Evolutionary conservation across 2,888 invertebrate species (phyloP), one percentile per base, ranked within the genome.

Genomic region (Caradrina kadenii): DNA sequence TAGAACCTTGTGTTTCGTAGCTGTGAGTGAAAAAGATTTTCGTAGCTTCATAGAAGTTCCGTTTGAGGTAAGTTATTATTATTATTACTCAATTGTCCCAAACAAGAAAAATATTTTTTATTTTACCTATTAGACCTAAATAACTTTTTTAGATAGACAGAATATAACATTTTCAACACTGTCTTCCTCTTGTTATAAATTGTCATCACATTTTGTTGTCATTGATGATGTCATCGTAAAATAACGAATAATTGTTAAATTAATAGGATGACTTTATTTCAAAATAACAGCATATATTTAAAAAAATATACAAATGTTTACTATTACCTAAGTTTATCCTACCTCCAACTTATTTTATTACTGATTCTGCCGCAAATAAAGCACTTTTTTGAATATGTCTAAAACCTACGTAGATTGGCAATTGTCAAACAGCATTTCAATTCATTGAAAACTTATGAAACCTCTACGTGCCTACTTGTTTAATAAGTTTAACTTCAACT

Each of bases 21-120:
- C 87, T 90, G 93, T 93, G 93, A 87, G 91, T 92, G 89, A 85
- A 86, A 87, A 83, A 85, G 84, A 87, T 85, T 86, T 82, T 86
- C 82, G 84, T 81, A 87, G 88, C 86, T 79, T 76, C 80, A 77
- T 83, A 85, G 84, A 86, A 87, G 89, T 89, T 81, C 85, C 87
- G 88, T 85, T 86, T 81, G 85, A 93, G 91, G 94, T 94, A 87
- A 92, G 91, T 80, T 70, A 53, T 31, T 11, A n/a, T 63, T 58
- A n/a, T 63, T 58, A 19, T 48, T 21, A 31, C 17, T 17, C 17
- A 0, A 45, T 17, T 42, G 42, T 15, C 15, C 15, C 13, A 15
- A 35, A 35, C 39, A 45, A 45, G 17, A 1, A 17, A 17, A 13
- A 39, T 39, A 11, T 2, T 45, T 45, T 53, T 39, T 26, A 56